A percentile compares a stretch with the other conserved stretches of the same genome.
These are phyloP conservation scores for Stratiolaelaps scimitus DNA, from an alignment of 1,140 invertebrate genomes.

Conservation along the genomic window DNA sequence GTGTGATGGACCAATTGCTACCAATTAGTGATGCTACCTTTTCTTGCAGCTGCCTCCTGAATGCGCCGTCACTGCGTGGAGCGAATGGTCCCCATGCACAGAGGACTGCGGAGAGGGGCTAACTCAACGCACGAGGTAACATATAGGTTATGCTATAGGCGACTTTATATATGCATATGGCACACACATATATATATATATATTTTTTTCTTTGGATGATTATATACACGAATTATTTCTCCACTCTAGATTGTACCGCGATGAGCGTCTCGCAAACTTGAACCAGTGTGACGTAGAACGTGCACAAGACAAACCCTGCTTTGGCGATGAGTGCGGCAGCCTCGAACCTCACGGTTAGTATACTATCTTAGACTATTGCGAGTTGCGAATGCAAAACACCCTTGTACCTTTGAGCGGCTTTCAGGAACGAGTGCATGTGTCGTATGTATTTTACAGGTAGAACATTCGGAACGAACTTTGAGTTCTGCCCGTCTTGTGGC, in stretches of 20 bases:
- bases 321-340: background rate
- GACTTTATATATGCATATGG: background rate
- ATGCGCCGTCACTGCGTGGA: conserved; percentile 43
- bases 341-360: background rate
- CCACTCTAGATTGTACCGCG: background rate
- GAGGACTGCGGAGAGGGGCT: conserved; percentile 49
- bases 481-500: too few relatives aligned
- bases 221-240: background rate
- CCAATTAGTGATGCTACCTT: too few relatives aligned
- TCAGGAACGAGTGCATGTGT: too few relatives aligned
- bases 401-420: too few relatives aligned
- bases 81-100: conserved; percentile 48
- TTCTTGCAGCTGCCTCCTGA: conserved; percentile 25
- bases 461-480: too few relatives aligned
- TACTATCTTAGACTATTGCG: background rate
- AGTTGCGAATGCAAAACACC: too few relatives aligned
- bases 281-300: background rate
- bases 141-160: conserved; percentile 39
- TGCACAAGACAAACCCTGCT: background rate
- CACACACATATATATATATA: too few relatives aligned
- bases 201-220: too few relatives aligned
- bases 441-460: too few relatives aligned
- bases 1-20: too few relatives aligned
- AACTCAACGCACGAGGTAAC: conserved; percentile 43
- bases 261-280: conserved; percentile 8